A percentile compares a stretch with the other conserved stretches of the same genome.
Conservation (phyloP, 1,140 invertebrate species). For the Zaprionus camerounensis region DNA sequence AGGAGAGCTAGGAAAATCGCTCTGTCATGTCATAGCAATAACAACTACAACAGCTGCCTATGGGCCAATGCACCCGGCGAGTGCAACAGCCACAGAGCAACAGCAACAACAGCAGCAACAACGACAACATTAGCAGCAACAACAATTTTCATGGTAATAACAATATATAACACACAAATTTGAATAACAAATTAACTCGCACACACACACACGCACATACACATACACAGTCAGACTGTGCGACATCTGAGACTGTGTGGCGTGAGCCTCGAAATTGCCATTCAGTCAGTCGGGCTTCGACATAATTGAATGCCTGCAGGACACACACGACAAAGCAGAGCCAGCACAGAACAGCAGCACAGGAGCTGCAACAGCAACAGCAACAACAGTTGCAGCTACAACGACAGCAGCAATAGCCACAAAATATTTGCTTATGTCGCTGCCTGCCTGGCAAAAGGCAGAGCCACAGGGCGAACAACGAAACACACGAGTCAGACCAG, state of each 20-base stretch:
- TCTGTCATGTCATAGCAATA: conserved; percentile 47
- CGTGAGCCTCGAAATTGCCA: conserved; percentile 66
- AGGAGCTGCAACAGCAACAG: conserved; percentile 9
- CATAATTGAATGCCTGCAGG: conserved; percentile 81
- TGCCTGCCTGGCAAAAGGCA: conserved; percentile 47
- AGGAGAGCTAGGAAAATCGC: conserved; percentile 29
- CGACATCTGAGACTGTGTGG: conserved; percentile 59
- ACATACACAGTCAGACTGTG: conserved; percentile 30
- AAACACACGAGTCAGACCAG: conserved; percentile 11
- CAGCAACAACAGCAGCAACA: conserved; percentile 7
- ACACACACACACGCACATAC: conserved; percentile 46
- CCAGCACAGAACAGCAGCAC: conserved; percentile 22
- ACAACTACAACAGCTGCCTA: conserved; percentile 50
- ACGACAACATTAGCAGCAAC: conserved; percentile 46
- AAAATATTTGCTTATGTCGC: conserved; percentile 76
- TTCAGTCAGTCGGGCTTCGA: conserved; percentile 52
- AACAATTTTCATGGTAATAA: conserved; percentile 79
- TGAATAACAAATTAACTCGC: conserved; percentile 80
- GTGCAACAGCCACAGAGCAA: conserved; percentile 51
- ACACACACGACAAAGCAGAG: conserved; percentile 53
- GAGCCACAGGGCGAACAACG: conserved; percentile 40
- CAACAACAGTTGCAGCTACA: conserved; percentile 28
- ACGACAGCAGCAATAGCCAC: conserved; percentile 61
- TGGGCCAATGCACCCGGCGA: conserved; percentile 52
- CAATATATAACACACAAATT: conserved; percentile 82